Evolutionary conservation across 2,113 vertebrate species (phyloP).

Genomic region (Mola mola): DNA sequence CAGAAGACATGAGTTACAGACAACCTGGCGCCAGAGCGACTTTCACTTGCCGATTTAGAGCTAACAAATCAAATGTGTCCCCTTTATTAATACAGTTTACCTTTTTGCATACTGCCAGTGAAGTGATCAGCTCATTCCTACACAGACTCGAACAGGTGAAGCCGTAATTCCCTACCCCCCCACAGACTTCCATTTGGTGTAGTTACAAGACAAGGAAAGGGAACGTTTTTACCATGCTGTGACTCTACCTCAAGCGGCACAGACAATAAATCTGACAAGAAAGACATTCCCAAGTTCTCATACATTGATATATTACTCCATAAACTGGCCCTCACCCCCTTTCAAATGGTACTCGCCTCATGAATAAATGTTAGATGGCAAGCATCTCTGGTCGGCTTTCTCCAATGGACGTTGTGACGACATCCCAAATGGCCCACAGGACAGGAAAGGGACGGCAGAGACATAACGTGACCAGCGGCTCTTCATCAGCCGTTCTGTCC

Average conservation of each 20-base stretch:
- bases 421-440: slow-evolving; percentile 48
- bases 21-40: slow-evolving; percentile 52
- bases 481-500: slow-evolving; percentile 55
- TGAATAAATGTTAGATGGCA: slow-evolving; percentile 49
- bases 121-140: slow-evolving; percentile 31
- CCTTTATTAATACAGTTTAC: slow-evolving; percentile 33
- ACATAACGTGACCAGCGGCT: slow-evolving; percentile 29
- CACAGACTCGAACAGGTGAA: slow-evolving; percentile 13
- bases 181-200: too few relatives aligned
- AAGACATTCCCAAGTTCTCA: background rate
- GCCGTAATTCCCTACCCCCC: background rate
- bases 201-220: background rate
- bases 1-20: slow-evolving; percentile 59
- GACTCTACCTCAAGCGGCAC: background rate
- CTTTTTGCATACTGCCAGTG: slow-evolving; percentile 48
- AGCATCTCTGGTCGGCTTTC: slow-evolving; percentile 32
- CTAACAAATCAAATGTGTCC: slow-evolving; percentile 54
- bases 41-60: slow-evolving; percentile 40
- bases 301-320: slow-evolving; percentile 1
- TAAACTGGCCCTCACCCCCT: slow-evolving; percentile 5
- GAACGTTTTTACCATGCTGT: slow-evolving; percentile 18
- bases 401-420: slow-evolving; percentile 45
- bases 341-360: slow-evolving; percentile 45
- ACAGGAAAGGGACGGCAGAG: slow-evolving; percentile 42
- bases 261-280: background rate